Base-by-base conservation (phyloP, 92 coral and sea anemone genomes). In the Umimayanthus kanabou region DNA sequence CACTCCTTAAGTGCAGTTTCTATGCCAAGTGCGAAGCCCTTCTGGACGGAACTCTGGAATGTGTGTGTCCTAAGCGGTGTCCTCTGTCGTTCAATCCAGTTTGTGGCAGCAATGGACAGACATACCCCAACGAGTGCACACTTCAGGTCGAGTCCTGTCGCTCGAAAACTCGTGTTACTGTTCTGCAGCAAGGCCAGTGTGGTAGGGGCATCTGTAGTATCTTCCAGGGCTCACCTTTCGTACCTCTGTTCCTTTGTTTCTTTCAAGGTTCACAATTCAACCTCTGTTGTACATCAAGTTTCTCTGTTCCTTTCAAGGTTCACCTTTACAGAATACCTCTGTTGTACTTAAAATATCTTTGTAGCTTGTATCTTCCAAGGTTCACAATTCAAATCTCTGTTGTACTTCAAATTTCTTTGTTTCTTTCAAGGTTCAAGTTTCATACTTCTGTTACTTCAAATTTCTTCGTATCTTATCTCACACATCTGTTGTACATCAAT, bases 101-200 rank as follows among this genome's bases (percentile, higher is more conserved):
- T 11, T 97, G 99, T 83, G 99, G 99, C 67, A 95, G 90, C 65
- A 93, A 97, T 84, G 93, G 95, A 22, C 91, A 91, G 85, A 92
- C 99, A 0, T 97, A 97, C 88, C 95, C 95, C 49, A 97, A 97
- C 70, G 92, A 95, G 90, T 97, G 99, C 55, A 89, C 96, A 0
- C 93, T 97, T 50, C 89, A 93, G 87, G 89, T 91, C 9, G 97
- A 97, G 50, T 93, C 99, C 2, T 97, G 99, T 85, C 90, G 93
- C 74, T 77, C 88, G 22, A 92, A 94, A 81, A 92, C 94, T 61
- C 95, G 96, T 61, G 94, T 97, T 47, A 73, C 92, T 20, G 92
- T 97, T 25, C 82, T 71, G 39, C 90, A 93, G 80, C 90, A 86
- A 80, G 99, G 98, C 80, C 92, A 85, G 72, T 95, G 98, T 88